Percentiles rank a stretch among this genome's conserved stretches.
These are phyloP conservation scores for Pharmacophagus antenor DNA, from an alignment of 2,888 invertebrate genomes.

Conservation along the genomic window DNA sequence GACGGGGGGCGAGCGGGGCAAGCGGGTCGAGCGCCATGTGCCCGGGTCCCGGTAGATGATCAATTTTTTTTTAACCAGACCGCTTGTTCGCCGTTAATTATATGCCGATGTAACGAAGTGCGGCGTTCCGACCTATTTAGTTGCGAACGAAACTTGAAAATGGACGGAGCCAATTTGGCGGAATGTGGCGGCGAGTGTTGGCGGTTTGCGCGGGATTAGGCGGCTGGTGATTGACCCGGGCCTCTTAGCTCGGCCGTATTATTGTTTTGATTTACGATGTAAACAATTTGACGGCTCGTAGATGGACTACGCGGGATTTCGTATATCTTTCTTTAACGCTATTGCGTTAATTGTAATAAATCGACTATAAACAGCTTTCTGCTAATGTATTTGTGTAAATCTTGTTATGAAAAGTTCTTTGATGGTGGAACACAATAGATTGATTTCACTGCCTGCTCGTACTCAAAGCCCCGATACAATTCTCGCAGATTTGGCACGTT, in stretches of 20 bases:
- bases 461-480: conserved; percentile 19
- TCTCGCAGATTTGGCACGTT: conserved; percentile 19
- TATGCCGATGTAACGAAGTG: conserved; percentile 37
- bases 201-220: conserved; percentile 26
- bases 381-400: too few relatives aligned
- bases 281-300: conserved; percentile 16
- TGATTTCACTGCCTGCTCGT: not conserved
- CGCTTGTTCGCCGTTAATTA: conserved; percentile 46
- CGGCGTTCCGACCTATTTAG: conserved; percentile 33
- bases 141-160: conserved; percentile 17
- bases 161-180: not conserved
- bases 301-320: not conserved
- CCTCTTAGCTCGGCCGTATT: conserved; percentile 1
- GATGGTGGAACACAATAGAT: too few relatives aligned
- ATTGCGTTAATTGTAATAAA: not conserved
- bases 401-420: too few relatives aligned
- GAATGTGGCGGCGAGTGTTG: not conserved
- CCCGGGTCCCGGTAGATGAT: conserved; percentile 47
- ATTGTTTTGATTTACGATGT: conserved; percentile 28
- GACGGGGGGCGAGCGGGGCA: conserved; percentile 37
- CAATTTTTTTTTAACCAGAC: conserved; percentile 51
- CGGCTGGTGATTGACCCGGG: conserved; percentile 16
- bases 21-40: conserved; percentile 57
- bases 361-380: too few relatives aligned
- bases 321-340: not conserved